Base-by-base conservation (phyloP, 2,888 invertebrate genomes). In the Antheraea assamensis region DNA sequence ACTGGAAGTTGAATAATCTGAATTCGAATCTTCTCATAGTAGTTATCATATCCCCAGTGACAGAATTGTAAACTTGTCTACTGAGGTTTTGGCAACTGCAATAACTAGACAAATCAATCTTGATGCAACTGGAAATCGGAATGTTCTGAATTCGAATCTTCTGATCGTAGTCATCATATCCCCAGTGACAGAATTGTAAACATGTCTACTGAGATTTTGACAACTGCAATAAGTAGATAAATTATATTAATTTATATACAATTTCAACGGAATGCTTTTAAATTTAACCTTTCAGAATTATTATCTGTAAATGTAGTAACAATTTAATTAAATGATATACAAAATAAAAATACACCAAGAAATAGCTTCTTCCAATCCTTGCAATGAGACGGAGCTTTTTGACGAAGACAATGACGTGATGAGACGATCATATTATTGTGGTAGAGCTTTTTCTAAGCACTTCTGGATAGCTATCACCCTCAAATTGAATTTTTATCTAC, bases 161-260 rank as follows among this genome's bases (percentile, higher is more conserved):
- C 13, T 75, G 74, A 49, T 74, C 74, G 66, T 68, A 79, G 75
- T 76, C 73, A 79, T 81, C 78, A 79, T 72, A 72, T 24, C 76
- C 79, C 80, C 80, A 83, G 82, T 82, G 82, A 82, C 79, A 82
- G 79, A 79, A 76, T 76, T 47, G 58, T 8, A n/a, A 74, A 78
- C 79, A 74, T 84, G 78, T 76, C 76, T 72, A 73, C 78, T 76
- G 74, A 75, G 75, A 17, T 21, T 66, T 72, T 78, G 78, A 76
- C 75, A 74, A 76, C 77, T 78, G 27, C 71, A 70, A 64, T 72
- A 71, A 64, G 70, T 17, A 70, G 52, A 75, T 49, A 55, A 24
- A 24, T 27, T 35, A 31, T 24, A 24, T 68, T 13, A 10, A 52
- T 24, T 21, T 58, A 27, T 64, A 31, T 31, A 55, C 70, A 42